Evolutionary conservation across 2,888 invertebrate species (phyloP).

Genomic region (Trichopoda pennipes): DNA sequence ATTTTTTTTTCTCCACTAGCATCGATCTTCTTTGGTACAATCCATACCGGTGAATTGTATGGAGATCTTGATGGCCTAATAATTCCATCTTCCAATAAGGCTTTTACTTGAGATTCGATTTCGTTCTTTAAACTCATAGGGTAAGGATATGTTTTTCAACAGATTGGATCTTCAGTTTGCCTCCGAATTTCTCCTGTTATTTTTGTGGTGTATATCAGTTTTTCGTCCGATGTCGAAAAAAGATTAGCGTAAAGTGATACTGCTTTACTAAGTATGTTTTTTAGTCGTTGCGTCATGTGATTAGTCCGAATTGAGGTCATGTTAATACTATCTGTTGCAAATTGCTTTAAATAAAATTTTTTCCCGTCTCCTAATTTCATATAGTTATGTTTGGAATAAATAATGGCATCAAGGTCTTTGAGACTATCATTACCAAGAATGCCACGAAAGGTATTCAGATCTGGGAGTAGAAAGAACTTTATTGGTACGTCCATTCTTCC

Average conservation of each 20-base stretch:
- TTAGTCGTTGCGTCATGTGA: constrained; percentile 30
- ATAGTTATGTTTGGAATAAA: neutral
- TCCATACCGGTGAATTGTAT: neutral
- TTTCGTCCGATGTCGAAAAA: constrained; percentile 19
- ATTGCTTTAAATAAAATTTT: no score
- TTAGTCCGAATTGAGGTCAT: constrained; percentile 18
- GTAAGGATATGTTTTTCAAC: constrained; percentile 23
- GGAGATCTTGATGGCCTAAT: neutral
- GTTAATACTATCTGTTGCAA: neutral
- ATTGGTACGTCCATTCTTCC: constrained; percentile 6
- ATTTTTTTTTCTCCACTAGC: no score
- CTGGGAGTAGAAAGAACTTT: constrained; percentile 26
- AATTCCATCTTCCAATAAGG: neutral
- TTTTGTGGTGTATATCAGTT: neutral
- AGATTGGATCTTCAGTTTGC: neutral
- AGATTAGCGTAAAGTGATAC: constrained; percentile 7
- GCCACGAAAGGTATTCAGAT: neutral
- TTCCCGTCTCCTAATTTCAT: neutral
- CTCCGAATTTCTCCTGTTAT: constrained; percentile 21
- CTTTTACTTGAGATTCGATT: constrained; percentile 14
- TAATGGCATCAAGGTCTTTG: neutral
- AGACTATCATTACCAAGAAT: neutral
- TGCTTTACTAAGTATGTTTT: constrained; percentile 1
- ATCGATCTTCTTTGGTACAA: no score
- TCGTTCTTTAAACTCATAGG: constrained; percentile 28